phyloP scores from a whole-genome alignment of 2,888 invertebrate species.

The Napeogenes sylphis region DNA sequence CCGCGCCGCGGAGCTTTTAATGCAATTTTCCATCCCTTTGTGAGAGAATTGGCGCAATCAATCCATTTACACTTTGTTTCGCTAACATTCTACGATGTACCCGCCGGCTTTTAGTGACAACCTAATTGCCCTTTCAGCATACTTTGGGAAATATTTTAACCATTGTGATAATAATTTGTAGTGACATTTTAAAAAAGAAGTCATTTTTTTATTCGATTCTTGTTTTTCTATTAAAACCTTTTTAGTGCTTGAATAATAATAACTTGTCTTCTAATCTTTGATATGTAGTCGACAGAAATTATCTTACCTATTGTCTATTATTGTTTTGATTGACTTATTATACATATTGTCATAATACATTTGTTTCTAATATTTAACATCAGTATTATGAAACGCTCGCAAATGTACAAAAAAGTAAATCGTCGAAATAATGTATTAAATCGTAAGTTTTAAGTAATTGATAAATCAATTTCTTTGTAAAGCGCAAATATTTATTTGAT shows the following conservation, averaged over 20 bases:
- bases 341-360: no score
- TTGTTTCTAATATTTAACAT: background rate
- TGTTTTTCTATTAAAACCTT: no score
- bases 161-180: conserved; percentile 15
- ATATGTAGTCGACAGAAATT: background rate
- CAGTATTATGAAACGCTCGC: conserved; percentile 11
- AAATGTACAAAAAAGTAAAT: conserved; percentile 18
- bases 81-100: conserved; percentile 54
- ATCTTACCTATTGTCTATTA: background rate
- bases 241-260: background rate
- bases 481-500: no score
- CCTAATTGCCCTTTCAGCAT: conserved; percentile 47
- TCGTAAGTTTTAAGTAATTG: conserved; percentile 19
- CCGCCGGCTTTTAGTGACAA: conserved; percentile 58
- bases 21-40: conserved; percentile 75
- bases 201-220: no score
- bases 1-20: conserved; percentile 75
- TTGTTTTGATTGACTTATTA: background rate
- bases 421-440: conserved; percentile 13
- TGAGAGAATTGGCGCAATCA: conserved; percentile 77
- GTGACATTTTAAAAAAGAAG: background rate
- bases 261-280: background rate
- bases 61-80: conserved; percentile 79
- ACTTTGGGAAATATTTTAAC: conserved; percentile 35
- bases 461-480: no score